Evolutionary conservation across 2,113 vertebrate species (phyloP), one percentile per base, ranked within the genome.

Genomic region (Lepus timidus): DNA sequence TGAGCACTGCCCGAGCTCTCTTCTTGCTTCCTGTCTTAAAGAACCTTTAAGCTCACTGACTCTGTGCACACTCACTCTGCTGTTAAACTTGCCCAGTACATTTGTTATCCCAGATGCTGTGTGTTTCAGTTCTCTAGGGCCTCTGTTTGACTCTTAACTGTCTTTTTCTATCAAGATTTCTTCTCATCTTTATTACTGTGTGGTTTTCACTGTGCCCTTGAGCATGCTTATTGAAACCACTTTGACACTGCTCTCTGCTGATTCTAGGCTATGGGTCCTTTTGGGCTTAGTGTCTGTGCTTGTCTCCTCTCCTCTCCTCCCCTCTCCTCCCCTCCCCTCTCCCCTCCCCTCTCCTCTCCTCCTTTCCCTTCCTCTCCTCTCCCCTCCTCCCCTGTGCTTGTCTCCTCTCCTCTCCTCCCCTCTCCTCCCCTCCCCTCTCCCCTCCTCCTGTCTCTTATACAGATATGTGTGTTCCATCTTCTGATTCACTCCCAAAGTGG

Each of bases 221-320:
- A 29, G 51, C 11, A 11, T 61, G 13, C 65, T 62, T 79, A 12
- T 17, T 14, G 3, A 44, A 36, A 31, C 55, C 36, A 2, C 55
- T 13, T 9, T 33, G 1, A 70, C 25, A 10, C 52, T 27, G n/a
- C 70, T 27, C 9, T 7, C 85, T 44, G 27, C 6, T 25, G 0
- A 14, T 51, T n/a, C 49, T 17, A 1, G 44, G 3, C 3, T 0
- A 9, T n/a, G 33, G 6, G 12, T 17, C 27, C 0, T 23, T 33
- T 58, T 33, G 7, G 39, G 23, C 16, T n/a, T 23, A 22, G 13
- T 16, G 51, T 44, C 74, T 31, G 0, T 27, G 10, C 1, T 4
- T 70, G 76, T 36, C 27, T 70, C 36, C 36, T 3, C 36, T 36
- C 36, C 36, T 3, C 36, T 36, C 36, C 36, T 36, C 36, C 3